A percentile compares a stretch with the other conserved stretches of the same genome.
Conservation (phyloP, 2,888 invertebrate genomes). For the Carterocephalus palaemon region DNA sequence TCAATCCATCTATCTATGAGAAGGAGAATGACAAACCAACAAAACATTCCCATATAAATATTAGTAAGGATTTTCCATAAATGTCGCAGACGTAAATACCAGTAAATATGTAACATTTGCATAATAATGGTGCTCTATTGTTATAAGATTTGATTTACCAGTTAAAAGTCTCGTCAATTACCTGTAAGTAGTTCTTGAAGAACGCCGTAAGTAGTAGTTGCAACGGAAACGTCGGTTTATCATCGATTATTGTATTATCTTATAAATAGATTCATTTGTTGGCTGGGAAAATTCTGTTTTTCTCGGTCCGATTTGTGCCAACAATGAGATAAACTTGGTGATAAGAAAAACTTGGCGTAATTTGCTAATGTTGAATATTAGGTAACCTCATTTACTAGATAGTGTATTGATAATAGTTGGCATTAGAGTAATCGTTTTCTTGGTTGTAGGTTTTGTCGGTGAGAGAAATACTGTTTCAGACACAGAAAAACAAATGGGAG, state of each 20-base stretch:
- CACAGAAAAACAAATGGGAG: too few species aligned
- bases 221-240: slow-evolving; percentile 5
- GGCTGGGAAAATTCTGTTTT: slow-evolving; percentile 6
- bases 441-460: too few species aligned
- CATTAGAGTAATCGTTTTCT: too few species aligned
- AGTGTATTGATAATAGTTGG: too few species aligned
- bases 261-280: slow-evolving; percentile 8
- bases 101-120: neutral
- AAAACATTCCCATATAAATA: too few species aligned
- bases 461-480: too few species aligned
- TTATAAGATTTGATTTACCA: neutral
- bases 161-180: neutral
- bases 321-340: neutral
- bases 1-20: too few species aligned
- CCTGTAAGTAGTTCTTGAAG: neutral
- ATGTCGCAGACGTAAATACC: too few species aligned
- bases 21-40: too few species aligned
- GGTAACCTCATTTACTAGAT: too few species aligned
- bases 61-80: too few species aligned
- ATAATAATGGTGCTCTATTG: slow-evolving; percentile 3
- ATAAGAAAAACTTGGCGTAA: slow-evolving; percentile 1
- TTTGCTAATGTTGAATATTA: neutral
- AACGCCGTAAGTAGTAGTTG: neutral
- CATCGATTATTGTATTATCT: slow-evolving; percentile 6
- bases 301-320: neutral